Base-by-base conservation (phyloP, 1,140 invertebrate species). In the Sycophila sp. region DNA sequence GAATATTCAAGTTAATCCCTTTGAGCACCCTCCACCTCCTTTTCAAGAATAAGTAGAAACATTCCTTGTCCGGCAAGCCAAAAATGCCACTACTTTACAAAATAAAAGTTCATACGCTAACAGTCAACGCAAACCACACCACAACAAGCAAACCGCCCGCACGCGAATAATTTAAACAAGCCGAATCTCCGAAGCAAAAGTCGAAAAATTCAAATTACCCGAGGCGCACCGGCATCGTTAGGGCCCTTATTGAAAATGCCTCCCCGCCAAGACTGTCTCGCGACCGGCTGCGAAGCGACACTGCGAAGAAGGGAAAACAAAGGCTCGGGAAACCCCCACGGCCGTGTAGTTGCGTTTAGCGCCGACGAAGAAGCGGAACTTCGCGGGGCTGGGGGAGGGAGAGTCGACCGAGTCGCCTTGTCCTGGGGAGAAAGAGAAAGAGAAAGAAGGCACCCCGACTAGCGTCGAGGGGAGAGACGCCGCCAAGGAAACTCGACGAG, bases 251-350 rank as follows among this genome's bases (percentile, higher is more conserved):
- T 45, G 55, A 36, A 65, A 30, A 65, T 17, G 42, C 13, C 42
- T 73, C 26, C 36, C 32, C 36, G 71, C 66, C n/a, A 77, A 76
- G 79, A 82, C 78, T 79, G 76, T 80, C 81, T 78, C 84, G 74
- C 81, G 75, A 77, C 62, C 77, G 75, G 78, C 79, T 82, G 75
- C 80, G 77, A 83, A 83, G 83, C 83, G 83, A 85, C 83, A 86
- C 85, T 85, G 83, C 73, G 81, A 85, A 85, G 82, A 85, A 86
- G 83, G 79, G 84, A 85, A 85, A 85, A 85, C 84, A 85, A 86
- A 86, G 84, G 83, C 82, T 77, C 78, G 73, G 74, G 77, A 80
- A 81, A 8, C 47, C 47, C 45, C 66, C 30, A 13, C 17, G 79
- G 78, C 78, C 81, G 79, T 81, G 78, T 83, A 84, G 83, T 82